Evolutionary conservation across 2,113 vertebrate species (phyloP).

Genomic region (Triplophysa siluroides): DNA sequence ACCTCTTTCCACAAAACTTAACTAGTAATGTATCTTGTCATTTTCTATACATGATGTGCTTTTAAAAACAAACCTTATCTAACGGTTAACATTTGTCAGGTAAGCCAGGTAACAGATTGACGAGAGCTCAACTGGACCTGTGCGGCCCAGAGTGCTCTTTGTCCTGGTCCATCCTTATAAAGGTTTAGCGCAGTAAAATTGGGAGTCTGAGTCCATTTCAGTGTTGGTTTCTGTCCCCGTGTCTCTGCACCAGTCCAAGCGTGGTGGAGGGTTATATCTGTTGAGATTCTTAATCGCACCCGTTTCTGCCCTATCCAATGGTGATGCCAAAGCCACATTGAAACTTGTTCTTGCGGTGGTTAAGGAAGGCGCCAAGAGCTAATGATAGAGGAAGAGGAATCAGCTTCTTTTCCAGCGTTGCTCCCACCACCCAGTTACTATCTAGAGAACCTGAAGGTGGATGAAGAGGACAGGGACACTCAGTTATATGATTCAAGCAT

Average conservation of each 20-base stretch:
- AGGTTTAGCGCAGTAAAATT: constrained; percentile 60
- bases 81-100: background rate
- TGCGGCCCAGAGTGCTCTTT: constrained; percentile 61
- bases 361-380: constrained; percentile 87
- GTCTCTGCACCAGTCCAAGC: constrained; percentile 66
- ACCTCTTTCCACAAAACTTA: constrained; percentile 5
- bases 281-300: constrained; percentile 33
- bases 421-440: constrained; percentile 90
- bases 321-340: constrained; percentile 89
- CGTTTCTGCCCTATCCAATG: constrained; percentile 76
- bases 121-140: constrained; percentile 51
- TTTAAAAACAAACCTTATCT: constrained; percentile 19
- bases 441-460: constrained; percentile 79
- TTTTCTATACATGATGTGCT: constrained; percentile 24
- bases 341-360: constrained; percentile 91
- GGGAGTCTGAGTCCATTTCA: constrained; percentile 69
- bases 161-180: constrained; percentile 58
- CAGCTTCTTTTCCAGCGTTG: constrained; percentile 88
- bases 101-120: constrained; percentile 16
- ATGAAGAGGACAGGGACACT: background rate
- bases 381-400: constrained; percentile 84
- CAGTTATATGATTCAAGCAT: background rate
- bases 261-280: constrained; percentile 51
- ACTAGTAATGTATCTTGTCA: constrained; percentile 24
- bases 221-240: constrained; percentile 67